These are phyloP conservation scores for Sarcoramphus papa DNA, from an alignment of 2,797 vertebrate species.

Conservation along the genomic window DNA sequence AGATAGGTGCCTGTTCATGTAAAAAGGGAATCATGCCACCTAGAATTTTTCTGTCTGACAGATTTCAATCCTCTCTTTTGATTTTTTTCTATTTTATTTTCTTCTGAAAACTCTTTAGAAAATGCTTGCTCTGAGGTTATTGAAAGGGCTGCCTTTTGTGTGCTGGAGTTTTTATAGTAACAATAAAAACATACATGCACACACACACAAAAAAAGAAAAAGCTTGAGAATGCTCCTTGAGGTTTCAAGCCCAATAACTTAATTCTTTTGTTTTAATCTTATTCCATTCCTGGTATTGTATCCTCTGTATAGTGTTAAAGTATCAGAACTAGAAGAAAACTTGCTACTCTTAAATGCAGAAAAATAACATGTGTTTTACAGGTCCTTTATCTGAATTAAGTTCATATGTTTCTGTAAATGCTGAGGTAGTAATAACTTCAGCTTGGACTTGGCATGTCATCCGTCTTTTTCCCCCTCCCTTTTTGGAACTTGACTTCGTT, in stretches of 20 bases:
- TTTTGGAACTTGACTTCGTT: not conserved
- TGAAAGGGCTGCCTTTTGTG: not conserved
- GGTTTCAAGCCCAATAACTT: not conserved
- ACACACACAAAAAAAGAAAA: not conserved
- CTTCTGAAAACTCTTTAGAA: not conserved
- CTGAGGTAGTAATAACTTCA: not conserved
- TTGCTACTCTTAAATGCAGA: not conserved
- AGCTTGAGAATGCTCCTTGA: not conserved
- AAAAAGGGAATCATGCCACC: not conserved
- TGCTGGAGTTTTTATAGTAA: not conserved
- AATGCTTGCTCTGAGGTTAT: not conserved
- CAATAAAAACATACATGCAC: not conserved
- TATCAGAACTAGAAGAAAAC: not conserved
- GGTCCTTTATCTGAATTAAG: not conserved
- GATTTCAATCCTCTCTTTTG: not conserved
- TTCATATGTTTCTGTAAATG: not conserved
- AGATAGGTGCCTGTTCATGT: not conserved
- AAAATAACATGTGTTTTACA: not conserved
- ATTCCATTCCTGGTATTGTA: not conserved
- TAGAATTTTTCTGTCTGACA: not conserved
- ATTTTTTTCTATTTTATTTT: not conserved
- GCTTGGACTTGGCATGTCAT: not conserved
- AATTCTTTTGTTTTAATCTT: not conserved
- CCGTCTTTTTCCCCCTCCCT: not conserved
- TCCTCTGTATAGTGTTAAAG: not conserved